phyloP scores from a whole-genome alignment of 2,888 invertebrate species.

The Morinoia aosen region DNA sequence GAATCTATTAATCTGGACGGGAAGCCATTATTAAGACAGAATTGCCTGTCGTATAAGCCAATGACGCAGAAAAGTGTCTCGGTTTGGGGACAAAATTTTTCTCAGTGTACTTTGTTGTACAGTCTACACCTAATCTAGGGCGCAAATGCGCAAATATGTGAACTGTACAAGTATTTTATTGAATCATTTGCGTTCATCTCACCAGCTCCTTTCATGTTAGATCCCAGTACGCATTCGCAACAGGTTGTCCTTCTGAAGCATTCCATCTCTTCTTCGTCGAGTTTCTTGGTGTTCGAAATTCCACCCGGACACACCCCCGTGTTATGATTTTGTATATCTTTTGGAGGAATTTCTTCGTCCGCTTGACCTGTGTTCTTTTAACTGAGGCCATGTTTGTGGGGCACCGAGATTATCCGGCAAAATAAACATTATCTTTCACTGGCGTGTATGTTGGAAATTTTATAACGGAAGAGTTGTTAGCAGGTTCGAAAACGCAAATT shows the following conservation, averaged over 20 bases:
- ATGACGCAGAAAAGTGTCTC: no score
- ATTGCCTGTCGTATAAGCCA: no score
- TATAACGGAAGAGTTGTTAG: background rate
- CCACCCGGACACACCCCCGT: background rate
- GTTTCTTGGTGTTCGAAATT: background rate
- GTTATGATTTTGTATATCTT: background rate
- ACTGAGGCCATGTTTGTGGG: background rate
- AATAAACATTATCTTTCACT: background rate
- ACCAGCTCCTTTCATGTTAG: background rate
- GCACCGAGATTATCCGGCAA: background rate
- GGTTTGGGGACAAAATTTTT: background rate
- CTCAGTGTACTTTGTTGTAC: background rate
- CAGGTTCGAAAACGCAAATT: background rate
- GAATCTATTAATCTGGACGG: no score
- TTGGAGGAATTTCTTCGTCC: background rate
- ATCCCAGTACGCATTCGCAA: background rate
- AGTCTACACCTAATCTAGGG: background rate
- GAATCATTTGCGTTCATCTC: background rate
- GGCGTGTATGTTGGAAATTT: background rate
- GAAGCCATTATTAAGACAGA: no score
- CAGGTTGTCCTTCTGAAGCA: background rate
- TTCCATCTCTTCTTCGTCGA: background rate
- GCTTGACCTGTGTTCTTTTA: background rate
- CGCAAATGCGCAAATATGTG: background rate
- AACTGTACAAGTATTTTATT: background rate